Evolutionary conservation across 2,113 vertebrate species (phyloP).

Genomic region (Scytalopus superciliaris): DNA sequence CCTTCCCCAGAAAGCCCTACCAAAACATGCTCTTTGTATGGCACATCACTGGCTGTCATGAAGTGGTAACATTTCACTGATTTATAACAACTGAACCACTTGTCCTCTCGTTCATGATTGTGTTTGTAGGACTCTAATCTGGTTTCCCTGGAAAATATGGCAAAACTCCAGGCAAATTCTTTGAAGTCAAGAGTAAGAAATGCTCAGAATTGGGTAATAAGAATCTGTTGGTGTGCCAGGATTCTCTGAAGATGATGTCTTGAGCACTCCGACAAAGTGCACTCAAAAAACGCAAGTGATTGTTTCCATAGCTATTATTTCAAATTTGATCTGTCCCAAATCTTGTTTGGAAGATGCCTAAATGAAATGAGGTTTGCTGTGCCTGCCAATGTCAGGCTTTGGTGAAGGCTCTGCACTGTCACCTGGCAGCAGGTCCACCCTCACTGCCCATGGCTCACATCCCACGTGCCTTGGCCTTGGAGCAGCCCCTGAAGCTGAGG

Average conservation of each 20-base stretch:
- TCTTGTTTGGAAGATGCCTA: background rate
- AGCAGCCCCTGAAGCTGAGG: background rate
- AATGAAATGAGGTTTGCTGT: background rate
- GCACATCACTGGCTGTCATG: fast-evolving
- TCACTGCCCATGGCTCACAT: fast-evolving
- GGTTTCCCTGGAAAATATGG: background rate
- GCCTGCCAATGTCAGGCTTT: background rate
- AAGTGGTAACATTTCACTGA: background rate
- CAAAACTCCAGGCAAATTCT: background rate
- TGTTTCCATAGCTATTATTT: background rate
- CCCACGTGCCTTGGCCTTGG: fast-evolving
- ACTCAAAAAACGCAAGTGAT: background rate
- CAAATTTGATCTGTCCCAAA: background rate
- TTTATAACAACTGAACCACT: background rate
- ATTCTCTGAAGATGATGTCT: background rate
- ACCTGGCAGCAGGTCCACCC: background rate
- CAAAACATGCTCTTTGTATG: background rate
- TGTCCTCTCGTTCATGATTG: no score
- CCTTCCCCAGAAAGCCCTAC: background rate
- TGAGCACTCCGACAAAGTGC: background rate
- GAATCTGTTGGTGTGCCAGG: background rate
- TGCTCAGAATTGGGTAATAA: background rate
- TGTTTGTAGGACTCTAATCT: background rate
- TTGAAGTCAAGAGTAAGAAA: background rate
- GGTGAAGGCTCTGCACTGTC: background rate